Base-by-base conservation (phyloP, 2,797 vertebrate genomes). In the Sylvia borin region DNA sequence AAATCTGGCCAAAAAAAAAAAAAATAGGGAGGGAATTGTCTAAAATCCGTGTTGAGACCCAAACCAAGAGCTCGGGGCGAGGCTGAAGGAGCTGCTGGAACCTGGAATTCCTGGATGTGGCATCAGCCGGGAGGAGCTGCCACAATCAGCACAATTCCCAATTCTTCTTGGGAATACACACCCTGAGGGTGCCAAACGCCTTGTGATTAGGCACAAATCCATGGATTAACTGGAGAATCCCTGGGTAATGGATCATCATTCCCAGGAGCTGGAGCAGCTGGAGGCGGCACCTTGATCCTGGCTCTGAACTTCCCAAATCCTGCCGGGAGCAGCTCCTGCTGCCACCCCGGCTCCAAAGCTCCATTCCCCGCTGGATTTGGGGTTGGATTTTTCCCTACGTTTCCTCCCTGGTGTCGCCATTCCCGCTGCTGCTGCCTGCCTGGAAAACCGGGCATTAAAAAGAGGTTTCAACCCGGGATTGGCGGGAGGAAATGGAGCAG, bases 161-260 rank as follows among this genome's bases (percentile, higher is more conserved):
- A 1, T 40, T 48, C 1, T 40, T n/a, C 2, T 13, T 20, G 47
- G 55, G 55, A 51, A 36, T 43, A 2, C 36, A 0, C 36, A 11
- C 16, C 10, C 25, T 11, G 2, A 8, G 11, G 6, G 0, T 3
- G 6, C 2, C 4, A 6, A 58, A 58, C 1, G 25, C 0, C 4
- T 2, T 13, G 45, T 65, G 25, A 70, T 4, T 2, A 11, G n/a
- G 16, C 42, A 32, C n/a, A 47, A 57, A 43, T 60, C 76, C 76
- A 5, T 5, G 76, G 29, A 67, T 57, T 5, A 11, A 7, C n/a
- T 5, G 76, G 34, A 67, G 40, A 57, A 36, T 50, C 76, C 76
- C 4, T 5, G 76, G 34, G 48, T n/a, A 24, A 6, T 5, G 43
- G 22, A 67, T 57, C 42, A 5, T 6, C 27, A 7, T 38, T 78